phyloP scores from a whole-genome alignment of 2,888 invertebrate species.

The Euphydryas editha region DNA sequence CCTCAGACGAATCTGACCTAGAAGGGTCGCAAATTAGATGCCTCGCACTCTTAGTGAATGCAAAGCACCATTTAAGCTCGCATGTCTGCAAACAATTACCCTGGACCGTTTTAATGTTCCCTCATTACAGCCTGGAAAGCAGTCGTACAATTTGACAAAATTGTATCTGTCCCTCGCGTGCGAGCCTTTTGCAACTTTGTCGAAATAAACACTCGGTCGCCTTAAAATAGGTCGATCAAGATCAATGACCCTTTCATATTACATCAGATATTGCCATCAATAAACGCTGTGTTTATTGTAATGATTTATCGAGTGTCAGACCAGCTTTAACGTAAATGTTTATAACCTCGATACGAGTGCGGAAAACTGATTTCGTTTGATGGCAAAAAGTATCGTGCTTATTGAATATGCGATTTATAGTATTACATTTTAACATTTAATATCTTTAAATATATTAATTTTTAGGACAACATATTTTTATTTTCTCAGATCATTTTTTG shows the following conservation, averaged over 20 bases:
- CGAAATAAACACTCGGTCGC: conserved; percentile 20
- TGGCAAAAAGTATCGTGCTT: conserved; percentile 10
- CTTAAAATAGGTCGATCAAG: conserved; percentile 34
- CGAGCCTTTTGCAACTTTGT: conserved; percentile 33
- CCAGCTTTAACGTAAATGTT: conserved; percentile 25
- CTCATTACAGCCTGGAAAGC: conserved; percentile 48
- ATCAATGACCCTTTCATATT: conserved; percentile 35
- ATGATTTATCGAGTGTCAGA: conserved; percentile 33
- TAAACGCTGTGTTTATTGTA: conserved; percentile 29
- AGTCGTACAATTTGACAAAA: conserved; percentile 54
- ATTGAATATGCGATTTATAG: neutral
- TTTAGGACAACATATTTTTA: neutral
- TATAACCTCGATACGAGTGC: conserved; percentile 23
- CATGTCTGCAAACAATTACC: conserved; percentile 53
- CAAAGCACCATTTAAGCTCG: conserved; percentile 39
- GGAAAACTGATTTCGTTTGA: conserved; percentile 16
- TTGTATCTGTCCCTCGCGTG: conserved; percentile 44
- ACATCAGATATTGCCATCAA: conserved; percentile 38
- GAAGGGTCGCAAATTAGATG: conserved; percentile 34
- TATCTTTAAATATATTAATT: neutral
- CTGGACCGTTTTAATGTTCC: conserved; percentile 50
- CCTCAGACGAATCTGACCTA: conserved; percentile 29
- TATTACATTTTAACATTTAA: neutral
- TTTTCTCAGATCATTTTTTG: conserved; percentile 7
- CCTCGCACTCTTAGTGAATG: conserved; percentile 27